Evolutionary conservation across 2,888 invertebrate species (phyloP), one percentile per base, ranked within the genome.

Genomic region (Pantelozetes paolii): DNA sequence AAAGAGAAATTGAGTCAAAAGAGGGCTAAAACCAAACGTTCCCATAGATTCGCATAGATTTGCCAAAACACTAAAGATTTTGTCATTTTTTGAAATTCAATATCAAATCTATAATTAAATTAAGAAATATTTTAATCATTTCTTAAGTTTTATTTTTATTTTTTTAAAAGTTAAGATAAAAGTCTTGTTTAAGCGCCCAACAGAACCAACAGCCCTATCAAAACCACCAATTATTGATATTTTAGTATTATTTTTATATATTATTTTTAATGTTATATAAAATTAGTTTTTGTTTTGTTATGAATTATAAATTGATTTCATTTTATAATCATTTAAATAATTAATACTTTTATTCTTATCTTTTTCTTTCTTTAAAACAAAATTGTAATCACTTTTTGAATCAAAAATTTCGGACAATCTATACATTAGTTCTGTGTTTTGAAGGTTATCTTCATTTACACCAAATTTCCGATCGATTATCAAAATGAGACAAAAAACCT

Each of bases 21-120:
- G 36, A 42, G 42, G 45, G 28, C 42, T 20, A 69, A 69, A 69
- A 45, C 42, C 26, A 69, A 69, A 23, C 2, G 69, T 26, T 20
- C 26, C 20, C 62, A 64, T 64, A 64, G 23, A 32, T 20, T 64
- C 36, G 36, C 36, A 36, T 64, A 64, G 30, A 64, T 36, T 64
- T 32, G 59, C 5, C 15, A 2, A 1, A 18, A n/a, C n/a, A n/a
- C n/a, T n/a, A n/a, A n/a, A n/a, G 30, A n/a, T 59, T 26, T 23
- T 23, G 30, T 57, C 20, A 6, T 54, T 57, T 57, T 57, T 57
- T 13, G 5, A 9, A 57, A 9, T 20, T 18, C 20, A 20, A 28
- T 57, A 28, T 57, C 13, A 57, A 54, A 32, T 5, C 11, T 36
- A 36, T 36, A 36, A 20, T 20, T 50, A 8, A 50, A 11, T 6